Base-by-base conservation (phyloP, 2,113 vertebrate species). In the Cephalopterus ornatus region DNA sequence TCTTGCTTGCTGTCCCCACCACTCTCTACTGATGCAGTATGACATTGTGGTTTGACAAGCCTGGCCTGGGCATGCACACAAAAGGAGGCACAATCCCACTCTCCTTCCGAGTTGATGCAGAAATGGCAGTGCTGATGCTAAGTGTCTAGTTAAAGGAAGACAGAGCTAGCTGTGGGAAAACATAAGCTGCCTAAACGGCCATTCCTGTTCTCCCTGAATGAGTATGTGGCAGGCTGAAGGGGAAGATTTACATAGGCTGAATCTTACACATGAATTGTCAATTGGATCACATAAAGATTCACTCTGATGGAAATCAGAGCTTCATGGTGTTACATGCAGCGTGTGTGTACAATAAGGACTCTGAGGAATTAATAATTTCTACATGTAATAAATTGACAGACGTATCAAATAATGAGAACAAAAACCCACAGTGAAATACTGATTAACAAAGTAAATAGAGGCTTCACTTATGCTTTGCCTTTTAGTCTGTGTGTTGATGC, bases 221-320 rank as follows among this genome's bases (percentile, higher is more conserved):
- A 93, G 11, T 85, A 71, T 33, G 89, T 78, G 80, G 44, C 89
- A 94, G 79, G 56, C 95, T 95, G 77, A 97, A 75, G 70, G 52
- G 84, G 28, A 67, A 78, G 65, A 84, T 85, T 19, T 91, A 44
- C 41, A 14, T 42, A 41, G 65, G 35, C 42, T 86, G 89, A 77
- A 68, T 96, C 76, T 96, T 88, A 96, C 95, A 97, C 95, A 92
- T 95, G 94, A 97, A 24, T 96, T 96, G 94, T 95, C 89, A 97
- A 95, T 92, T 97, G 91, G 96, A 95, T 95, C 95, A 85, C 18
- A 6, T 95, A 78, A 93, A 95, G 91, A 56, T 85, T 71, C 92
- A 67, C 91, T 97, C 86, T 91, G 30, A 74, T 93, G 96, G 96
- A 97, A 97, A 93, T 71, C 22, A 52, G 82, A 92, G 73, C 83